Conservation (phyloP, 23 tunicate genomes). For the Halocynthia aurantium region DNA sequence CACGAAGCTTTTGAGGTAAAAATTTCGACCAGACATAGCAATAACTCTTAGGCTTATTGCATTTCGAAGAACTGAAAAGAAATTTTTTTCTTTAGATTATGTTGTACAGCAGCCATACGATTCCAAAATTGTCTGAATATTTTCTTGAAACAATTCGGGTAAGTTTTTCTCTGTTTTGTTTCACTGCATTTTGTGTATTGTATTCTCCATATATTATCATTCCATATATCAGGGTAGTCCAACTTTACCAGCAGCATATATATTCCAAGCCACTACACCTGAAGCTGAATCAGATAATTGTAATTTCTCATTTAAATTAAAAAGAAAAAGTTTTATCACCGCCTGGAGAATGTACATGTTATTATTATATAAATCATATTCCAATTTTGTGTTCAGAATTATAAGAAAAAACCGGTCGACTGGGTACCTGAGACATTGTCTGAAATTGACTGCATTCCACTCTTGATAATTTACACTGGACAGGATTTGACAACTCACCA, state of each 20-base stretch:
- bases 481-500: constrained; percentile 21
- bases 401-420: constrained; percentile 14
- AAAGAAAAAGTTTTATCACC: too few species aligned
- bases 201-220: too few species aligned
- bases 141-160: constrained; percentile 28
- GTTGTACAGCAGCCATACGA: constrained; percentile 5
- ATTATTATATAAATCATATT: too few species aligned
- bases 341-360: too few species aligned
- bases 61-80: background rate
- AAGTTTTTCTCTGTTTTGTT: background rate
- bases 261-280: too few species aligned
- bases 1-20: constrained; percentile 54
- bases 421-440: constrained; percentile 53
- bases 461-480: constrained; percentile 57
- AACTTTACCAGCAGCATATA: too few species aligned
- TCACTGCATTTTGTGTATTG: too few species aligned
- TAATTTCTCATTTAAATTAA: too few species aligned
- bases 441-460: constrained; percentile 50
- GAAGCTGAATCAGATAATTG: too few species aligned
- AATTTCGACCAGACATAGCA: background rate
- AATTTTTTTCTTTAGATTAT: constrained; percentile 17
- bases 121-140: constrained; percentile 16
- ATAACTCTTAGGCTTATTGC: background rate
- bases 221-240: too few species aligned
- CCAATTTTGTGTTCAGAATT: constrained; percentile 3